These are phyloP conservation scores for Chrysaora quinquecirrha DNA, from an alignment of 30 jellyfish, hydroid and myxozoan species.

Conservation along the genomic window DNA sequence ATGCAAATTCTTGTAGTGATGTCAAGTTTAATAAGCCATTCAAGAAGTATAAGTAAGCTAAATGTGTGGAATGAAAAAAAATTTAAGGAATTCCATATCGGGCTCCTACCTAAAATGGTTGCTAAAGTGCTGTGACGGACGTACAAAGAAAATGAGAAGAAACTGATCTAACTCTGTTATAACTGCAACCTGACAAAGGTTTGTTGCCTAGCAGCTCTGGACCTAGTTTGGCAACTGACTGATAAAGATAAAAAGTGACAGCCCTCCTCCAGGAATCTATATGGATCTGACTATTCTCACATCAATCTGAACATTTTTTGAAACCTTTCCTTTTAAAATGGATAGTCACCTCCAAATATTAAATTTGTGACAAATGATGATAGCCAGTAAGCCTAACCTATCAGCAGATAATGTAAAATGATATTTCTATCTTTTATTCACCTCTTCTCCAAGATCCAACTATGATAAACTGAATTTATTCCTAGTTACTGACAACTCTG, in stretches of 20 bases:
- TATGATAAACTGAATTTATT: background rate
- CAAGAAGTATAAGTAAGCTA: background rate
- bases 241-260: background rate
- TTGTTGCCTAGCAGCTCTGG: slow-evolving; percentile 7
- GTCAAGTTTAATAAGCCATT: background rate
- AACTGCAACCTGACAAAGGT: slow-evolving; percentile 10
- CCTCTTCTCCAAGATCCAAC: slow-evolving; percentile 14
- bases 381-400: slow-evolving; percentile 15
- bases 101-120: background rate
- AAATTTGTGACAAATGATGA: slow-evolving; percentile 5
- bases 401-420: slow-evolving; percentile 2
- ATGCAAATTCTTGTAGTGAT: background rate
- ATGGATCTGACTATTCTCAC: slow-evolving; percentile 8
- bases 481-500: slow-evolving; percentile 10
- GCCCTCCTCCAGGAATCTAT: slow-evolving; percentile 7
- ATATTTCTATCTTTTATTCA: background rate
- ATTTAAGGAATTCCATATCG: background rate
- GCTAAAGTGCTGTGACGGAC: background rate
- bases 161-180: background rate
- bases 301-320: slow-evolving; percentile 5
- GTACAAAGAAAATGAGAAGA: background rate
- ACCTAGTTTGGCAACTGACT: slow-evolving; percentile 20
- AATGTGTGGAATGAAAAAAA: background rate
- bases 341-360: slow-evolving; percentile 7
- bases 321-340: slow-evolving; percentile 5